Evolutionary conservation across 2,797 vertebrate species (phyloP), one percentile per base, ranked within the genome.

Genomic region (Scarus forsteni): DNA sequence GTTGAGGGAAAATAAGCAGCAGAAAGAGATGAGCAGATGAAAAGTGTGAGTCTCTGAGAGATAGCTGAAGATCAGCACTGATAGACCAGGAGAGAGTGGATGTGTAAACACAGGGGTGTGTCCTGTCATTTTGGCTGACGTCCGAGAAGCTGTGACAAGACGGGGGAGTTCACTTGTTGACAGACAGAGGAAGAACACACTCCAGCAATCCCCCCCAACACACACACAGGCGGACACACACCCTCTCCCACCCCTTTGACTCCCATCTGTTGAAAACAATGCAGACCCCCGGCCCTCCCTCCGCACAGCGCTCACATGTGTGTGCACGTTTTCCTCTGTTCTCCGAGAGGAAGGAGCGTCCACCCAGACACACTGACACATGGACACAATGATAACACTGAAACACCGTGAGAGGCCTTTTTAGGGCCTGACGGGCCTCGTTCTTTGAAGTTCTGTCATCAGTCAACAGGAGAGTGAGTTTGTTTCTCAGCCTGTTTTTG

Each of bases 261-360:
- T 89, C 73, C 78, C 84, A 86, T 86, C 80, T 89, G 87, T 84
- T 88, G 91, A 92, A 93, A 91, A 92, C 91, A 92, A 92, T 88
- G 66, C 66, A 64, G 75, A 81, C 73, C 85, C 27, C 39, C 40
- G 18, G 43, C 89, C 91, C 91, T 79, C 89, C 66, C 65, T 78
- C 8, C 64, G 77, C 69, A 73, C 12, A 85, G 39, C 39, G 1
- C 86, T 92, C 92, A 92, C 92, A 83, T 93, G 92, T 87, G 77
- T 75, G 61, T 60, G 78, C 87, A 92, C 85, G 79, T 85, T 89
- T 86, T 82, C 70, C 80, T 77, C 74, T 79, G 73, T 85, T 83
- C 71, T 72, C 70, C 55, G 49, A 66, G 70, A 88, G 84, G 84
- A 81, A 85, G 75, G 52, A 61, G 35, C 3, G 44, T 65, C 66